A percentile compares a stretch with the other conserved stretches of the same genome.
These are phyloP conservation scores for Bradypodion ventrale DNA, from an alignment of 2,797 vertebrate species.

Conservation along the genomic window DNA sequence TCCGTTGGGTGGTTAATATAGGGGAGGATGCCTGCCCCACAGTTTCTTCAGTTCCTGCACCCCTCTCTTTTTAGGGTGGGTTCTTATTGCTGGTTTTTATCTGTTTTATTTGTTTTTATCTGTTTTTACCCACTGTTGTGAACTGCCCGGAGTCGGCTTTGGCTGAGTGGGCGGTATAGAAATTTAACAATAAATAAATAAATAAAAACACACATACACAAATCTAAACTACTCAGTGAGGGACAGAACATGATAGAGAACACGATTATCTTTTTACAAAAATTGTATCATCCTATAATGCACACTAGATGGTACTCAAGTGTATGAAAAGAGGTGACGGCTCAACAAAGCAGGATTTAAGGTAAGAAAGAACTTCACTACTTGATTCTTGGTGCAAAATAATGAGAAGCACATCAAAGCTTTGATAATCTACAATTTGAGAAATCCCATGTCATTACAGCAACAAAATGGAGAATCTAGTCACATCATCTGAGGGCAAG, in stretches of 20 bases:
- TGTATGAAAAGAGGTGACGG: conserved; percentile 45
- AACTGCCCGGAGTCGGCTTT: no score
- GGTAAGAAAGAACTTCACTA: conserved; percentile 18
- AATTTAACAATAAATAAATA: no score
- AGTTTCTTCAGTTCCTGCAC: no score
- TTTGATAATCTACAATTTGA: background rate
- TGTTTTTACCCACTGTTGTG: no score
- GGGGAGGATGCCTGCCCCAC: no score
- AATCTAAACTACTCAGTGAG: background rate
- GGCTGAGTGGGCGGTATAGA: no score
- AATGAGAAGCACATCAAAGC: background rate
- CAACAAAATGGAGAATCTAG: background rate
- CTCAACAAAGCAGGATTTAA: background rate
- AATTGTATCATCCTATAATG: conserved; percentile 30
- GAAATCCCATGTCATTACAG: background rate
- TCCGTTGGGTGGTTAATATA: no score
- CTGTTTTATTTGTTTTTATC: no score
- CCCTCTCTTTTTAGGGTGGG: no score
- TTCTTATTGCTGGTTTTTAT: no score
- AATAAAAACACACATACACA: no score
- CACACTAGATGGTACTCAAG: conserved; percentile 70
- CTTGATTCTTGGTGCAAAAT: background rate
- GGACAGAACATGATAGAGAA: background rate
- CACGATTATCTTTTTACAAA: background rate
- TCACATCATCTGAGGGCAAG: background rate